phyloP scores from a whole-genome alignment of 2,113 vertebrate species.

The Ophthalmotilapia sp. region DNA sequence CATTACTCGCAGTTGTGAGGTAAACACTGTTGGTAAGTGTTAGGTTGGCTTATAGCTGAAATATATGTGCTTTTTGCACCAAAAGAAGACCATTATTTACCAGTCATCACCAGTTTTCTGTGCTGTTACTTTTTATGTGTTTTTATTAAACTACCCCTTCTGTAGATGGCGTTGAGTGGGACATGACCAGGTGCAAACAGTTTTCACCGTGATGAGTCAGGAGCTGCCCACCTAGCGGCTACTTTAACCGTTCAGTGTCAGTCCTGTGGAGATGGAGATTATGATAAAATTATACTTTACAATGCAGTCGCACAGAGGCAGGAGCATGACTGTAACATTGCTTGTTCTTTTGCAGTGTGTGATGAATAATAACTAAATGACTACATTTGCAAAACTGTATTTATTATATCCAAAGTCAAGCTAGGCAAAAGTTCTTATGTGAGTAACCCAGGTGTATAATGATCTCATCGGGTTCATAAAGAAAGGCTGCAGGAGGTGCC shows the following conservation, averaged over 20 bases:
- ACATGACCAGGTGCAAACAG: not conserved
- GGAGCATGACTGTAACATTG: not conserved
- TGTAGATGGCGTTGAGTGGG: not conserved
- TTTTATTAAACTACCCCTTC: not conserved
- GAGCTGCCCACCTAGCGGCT: not conserved
- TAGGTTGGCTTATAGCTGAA: not conserved
- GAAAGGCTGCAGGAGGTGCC: not conserved
- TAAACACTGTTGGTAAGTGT: not conserved
- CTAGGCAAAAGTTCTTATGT: not conserved
- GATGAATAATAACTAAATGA: not conserved
- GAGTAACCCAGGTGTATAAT: conserved; percentile 28
- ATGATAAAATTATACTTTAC: not conserved
- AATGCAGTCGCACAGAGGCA: not conserved
- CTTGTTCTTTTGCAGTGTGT: not conserved
- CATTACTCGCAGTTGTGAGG: not conserved
- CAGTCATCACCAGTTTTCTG: not conserved
- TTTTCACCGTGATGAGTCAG: not conserved
- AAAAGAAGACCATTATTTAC: not conserved
- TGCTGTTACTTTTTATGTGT: not conserved
- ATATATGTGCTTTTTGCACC: not conserved
- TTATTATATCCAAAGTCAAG: conserved; percentile 3
- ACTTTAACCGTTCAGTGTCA: not conserved
- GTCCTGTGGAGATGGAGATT: not conserved
- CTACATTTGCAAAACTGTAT: not conserved
- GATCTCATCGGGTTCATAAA: conserved; percentile 2